A percentile compares a stretch with the other conserved stretches of the same genome.
Conservation (phyloP, 1,140 invertebrate species). For the Pararge aegeria region DNA sequence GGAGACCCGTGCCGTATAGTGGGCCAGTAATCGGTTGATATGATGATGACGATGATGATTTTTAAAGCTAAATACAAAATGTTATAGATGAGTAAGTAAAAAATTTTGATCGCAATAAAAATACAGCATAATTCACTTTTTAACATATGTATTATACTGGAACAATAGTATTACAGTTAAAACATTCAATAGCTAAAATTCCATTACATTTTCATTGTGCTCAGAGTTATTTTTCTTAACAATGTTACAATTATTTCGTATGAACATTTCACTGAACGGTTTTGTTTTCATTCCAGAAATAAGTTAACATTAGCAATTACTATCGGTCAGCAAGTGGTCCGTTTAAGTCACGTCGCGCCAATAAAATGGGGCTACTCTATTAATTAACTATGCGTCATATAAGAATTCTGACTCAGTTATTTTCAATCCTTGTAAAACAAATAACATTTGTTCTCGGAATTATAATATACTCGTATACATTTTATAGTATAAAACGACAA, state of each 20-base stretch:
- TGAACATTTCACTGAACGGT: background rate
- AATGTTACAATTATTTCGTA: background rate
- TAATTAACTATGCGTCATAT: background rate
- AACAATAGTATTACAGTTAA: too few relatives aligned
- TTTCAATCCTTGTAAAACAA: background rate
- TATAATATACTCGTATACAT: too few relatives aligned
- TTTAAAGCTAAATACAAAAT: too few relatives aligned
- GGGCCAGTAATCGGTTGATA: too few relatives aligned
- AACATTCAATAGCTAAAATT: background rate
- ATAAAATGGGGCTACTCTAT: background rate
- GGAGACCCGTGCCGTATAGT: too few relatives aligned
- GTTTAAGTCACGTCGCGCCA: background rate
- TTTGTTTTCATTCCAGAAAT: background rate
- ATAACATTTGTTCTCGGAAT: too few relatives aligned
- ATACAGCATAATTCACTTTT: too few relatives aligned
- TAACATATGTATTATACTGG: too few relatives aligned
- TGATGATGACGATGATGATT: too few relatives aligned
- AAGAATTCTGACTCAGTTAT: background rate
- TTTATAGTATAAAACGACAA: too few relatives aligned
- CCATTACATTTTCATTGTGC: background rate
- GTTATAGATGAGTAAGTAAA: too few relatives aligned
- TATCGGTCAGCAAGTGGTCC: background rate
- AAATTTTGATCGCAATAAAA: too few relatives aligned
- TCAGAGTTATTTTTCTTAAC: background rate
- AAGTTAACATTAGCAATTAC: background rate